These are phyloP conservation scores for Patella pellucida DNA, from an alignment of 2,888 invertebrate genomes.

Conservation along the genomic window DNA sequence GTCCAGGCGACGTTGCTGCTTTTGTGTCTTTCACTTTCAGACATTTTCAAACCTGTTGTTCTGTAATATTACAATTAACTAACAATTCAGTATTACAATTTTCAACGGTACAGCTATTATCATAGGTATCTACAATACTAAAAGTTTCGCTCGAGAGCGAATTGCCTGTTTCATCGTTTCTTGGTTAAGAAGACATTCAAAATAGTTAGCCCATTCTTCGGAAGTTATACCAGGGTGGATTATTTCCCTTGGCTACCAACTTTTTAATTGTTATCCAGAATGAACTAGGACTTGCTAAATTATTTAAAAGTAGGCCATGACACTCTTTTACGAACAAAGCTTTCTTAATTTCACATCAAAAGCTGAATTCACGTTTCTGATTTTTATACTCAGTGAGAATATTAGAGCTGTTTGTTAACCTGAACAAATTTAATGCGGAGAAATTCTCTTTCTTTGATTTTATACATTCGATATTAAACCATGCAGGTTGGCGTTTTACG, in stretches of 20 bases:
- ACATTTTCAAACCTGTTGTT: too few species aligned
- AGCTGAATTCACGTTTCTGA: background rate
- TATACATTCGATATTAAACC: background rate
- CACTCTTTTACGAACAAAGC: background rate
- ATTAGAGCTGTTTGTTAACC: background rate
- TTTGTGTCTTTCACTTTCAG: too few species aligned
- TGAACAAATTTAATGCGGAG: background rate
- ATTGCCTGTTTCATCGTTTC: background rate
- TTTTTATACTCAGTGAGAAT: background rate
- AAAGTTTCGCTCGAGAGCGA: background rate
- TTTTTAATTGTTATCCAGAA: constrained; percentile 1
- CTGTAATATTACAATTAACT: too few species aligned
- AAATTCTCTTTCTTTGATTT: background rate
- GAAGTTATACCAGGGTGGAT: background rate
- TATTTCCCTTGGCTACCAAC: background rate
- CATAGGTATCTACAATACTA: background rate
- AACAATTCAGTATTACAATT: background rate
- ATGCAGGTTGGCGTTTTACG: background rate
- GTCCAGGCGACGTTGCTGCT: too few species aligned
- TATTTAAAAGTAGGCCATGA: background rate
- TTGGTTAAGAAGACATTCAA: background rate
- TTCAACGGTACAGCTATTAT: background rate
- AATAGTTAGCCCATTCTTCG: constrained; percentile 2
- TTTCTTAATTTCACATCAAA: background rate
- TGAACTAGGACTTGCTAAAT: background rate